phyloP scores from a whole-genome alignment of 2,113 vertebrate genomes.

The Circaetus cinerascens region DNA sequence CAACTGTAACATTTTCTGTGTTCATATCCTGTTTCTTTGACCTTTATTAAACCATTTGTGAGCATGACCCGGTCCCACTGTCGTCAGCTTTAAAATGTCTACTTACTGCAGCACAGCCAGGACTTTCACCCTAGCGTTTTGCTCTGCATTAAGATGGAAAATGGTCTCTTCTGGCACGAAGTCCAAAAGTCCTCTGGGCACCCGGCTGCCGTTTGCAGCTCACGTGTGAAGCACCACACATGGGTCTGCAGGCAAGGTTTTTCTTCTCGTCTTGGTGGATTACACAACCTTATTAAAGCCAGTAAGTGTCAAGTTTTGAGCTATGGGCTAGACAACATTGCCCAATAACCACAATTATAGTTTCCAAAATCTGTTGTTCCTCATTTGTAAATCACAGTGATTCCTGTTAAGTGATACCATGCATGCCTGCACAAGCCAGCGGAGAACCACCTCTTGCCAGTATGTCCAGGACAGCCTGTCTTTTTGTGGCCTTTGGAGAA shows the following conservation, averaged over 20 bases:
- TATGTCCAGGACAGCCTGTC: neutral
- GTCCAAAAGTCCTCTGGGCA: constrained; percentile 31
- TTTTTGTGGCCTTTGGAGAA: neutral
- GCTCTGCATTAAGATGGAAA: neutral
- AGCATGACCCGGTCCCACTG: neutral
- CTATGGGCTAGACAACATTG: constrained; percentile 62
- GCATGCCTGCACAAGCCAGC: neutral
- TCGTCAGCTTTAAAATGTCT: neutral
- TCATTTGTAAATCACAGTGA: constrained; percentile 66
- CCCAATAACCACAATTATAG: constrained; percentile 68
- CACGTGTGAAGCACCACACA: neutral
- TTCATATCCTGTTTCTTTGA: constrained; percentile 7
- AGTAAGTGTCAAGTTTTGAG: constrained; percentile 69
- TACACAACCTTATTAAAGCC: constrained; percentile 62
- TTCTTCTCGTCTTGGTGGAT: neutral
- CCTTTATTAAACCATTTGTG: neutral
- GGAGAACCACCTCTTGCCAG: neutral
- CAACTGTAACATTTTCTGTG: neutral
- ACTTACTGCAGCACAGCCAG: neutral
- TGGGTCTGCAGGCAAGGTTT: neutral
- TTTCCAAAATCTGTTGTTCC: constrained; percentile 66
- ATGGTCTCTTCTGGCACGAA: neutral
- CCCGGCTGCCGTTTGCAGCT: neutral
- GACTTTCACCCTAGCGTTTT: neutral
- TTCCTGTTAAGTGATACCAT: constrained; percentile 28